Evolutionary conservation across 1,140 invertebrate genomes (phyloP), one percentile per base, ranked within the genome.

Genomic region (Tetramorium simillimum): DNA sequence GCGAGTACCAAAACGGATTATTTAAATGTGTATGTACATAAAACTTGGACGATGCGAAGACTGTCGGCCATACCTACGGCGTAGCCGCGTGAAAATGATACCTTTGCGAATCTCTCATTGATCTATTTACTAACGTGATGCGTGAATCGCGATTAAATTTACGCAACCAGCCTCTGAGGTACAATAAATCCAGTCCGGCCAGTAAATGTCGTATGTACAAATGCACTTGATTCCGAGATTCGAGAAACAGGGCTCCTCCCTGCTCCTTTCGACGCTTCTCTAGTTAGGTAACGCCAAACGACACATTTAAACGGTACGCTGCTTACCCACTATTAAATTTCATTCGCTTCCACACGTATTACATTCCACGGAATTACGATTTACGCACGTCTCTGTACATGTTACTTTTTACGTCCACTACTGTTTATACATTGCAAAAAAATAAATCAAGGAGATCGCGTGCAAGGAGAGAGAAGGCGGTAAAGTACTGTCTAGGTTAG

Each of bases 301-400:
- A 77, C n/a, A 51, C n/a, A 40, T 46, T 63, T 7, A 40, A 37
- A 67, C n/a, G 28, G 28, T 21, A 51, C 43, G 12, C 60, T 80
- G 28, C 46, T 80, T 80, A 80, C 43, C 43, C 14, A 80, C n/a
- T 77, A 78, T 65, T 18, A 65, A 65, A 51, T n/a, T 33, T 65
- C 37, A 78, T 63, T 37, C 43, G 14, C 12, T 78, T 51, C 43
- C 18, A 53, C 56, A 77, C 24, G 9, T n/a, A 3, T 6, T 65
- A 72, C 3, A 14, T 40, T n/a, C n/a, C n/a, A n/a, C n/a, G 10
- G 9, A 73, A 37, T 51, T 51, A 37, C 10, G 3, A 46, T 63
- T 14, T 43, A 37, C 7, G 7, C 3, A 28, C 3, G 14, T n/a
- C 1, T 80, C 1, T 80, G 4, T 67, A 28, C 16, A 51, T 12